These are phyloP conservation scores for Melanotaenia pygmaea DNA, from an alignment of 2,797 vertebrate species.

Conservation along the genomic window DNA sequence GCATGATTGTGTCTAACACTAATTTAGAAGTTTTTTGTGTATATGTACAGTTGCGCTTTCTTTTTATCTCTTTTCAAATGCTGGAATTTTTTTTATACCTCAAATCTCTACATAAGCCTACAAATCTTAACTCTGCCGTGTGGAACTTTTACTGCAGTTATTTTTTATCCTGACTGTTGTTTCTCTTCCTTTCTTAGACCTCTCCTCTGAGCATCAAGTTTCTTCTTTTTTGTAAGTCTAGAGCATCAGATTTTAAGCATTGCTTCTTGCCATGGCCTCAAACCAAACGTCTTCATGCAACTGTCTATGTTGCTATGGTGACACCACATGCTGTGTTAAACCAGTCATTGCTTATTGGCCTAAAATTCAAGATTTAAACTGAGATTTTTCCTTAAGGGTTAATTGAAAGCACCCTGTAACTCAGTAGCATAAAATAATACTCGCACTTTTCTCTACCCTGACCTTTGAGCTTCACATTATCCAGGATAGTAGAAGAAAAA, in stretches of 20 bases:
- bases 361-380: not conserved
- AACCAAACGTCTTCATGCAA: not conserved
- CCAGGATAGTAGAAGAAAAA: not conserved
- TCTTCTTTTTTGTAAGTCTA: not conserved
- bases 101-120: conserved; percentile 63
- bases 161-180: not conserved
- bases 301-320: not conserved
- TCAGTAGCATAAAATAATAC: not conserved
- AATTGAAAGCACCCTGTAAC: not conserved
- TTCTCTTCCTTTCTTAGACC: not conserved
- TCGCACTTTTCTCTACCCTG: not conserved
- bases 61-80: conserved; percentile 73
- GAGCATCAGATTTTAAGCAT: not conserved
- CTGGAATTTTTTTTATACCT: conserved; percentile 78
- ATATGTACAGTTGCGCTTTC: conserved; percentile 58
- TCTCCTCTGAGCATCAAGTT: not conserved
- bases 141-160: conserved; percentile 1
- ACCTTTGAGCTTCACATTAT: not conserved
- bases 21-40: conserved; percentile 53
- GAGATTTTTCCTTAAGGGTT: not conserved
- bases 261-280: not conserved
- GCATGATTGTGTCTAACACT: conserved; percentile 72
- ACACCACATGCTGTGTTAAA: not conserved
- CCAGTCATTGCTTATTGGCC: not conserved
- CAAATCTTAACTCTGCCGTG: conserved; percentile 38